Conservation (phyloP, 2,797 vertebrate species). For the Orientallactaga sibirica region DNA sequence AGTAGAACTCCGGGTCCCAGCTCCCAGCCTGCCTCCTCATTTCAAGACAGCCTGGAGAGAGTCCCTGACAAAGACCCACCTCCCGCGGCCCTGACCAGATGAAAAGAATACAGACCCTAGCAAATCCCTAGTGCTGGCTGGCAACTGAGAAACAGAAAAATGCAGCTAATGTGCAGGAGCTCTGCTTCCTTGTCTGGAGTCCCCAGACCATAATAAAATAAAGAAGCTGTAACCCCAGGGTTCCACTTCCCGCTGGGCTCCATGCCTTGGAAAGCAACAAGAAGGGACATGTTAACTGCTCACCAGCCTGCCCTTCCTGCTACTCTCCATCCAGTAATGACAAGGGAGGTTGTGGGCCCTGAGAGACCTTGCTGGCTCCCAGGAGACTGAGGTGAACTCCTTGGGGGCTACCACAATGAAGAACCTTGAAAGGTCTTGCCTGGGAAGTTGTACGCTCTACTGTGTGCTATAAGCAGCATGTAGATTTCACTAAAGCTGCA, state of each 20-base stretch:
- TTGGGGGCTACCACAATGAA: not conserved
- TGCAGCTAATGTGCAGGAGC: slow-evolving; percentile 54
- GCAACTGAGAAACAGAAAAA: slow-evolving; percentile 47
- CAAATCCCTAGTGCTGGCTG: not conserved
- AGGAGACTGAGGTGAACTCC: slow-evolving; percentile 49
- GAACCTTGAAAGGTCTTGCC: not conserved
- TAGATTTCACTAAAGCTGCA: not conserved
- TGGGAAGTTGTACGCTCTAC: slow-evolving; percentile 5
- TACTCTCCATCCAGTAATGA: slow-evolving; percentile 53
- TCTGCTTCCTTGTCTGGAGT: slow-evolving; percentile 53
- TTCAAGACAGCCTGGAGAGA: slow-evolving; percentile 50
- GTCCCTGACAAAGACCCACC: not conserved
- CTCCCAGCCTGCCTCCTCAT: slow-evolving; percentile 10
- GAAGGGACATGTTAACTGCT: slow-evolving; percentile 60
- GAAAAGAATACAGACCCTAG: slow-evolving; percentile 34
- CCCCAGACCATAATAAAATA: slow-evolving; percentile 53
- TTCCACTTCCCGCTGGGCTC: slow-evolving; percentile 63
- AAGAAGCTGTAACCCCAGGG: slow-evolving; percentile 40
- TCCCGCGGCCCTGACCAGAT: slow-evolving; percentile 59
- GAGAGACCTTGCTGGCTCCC: slow-evolving; percentile 21
- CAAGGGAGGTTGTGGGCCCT: not conserved
- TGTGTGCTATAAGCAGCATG: slow-evolving; percentile 22
- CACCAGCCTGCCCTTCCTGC: slow-evolving; percentile 13
- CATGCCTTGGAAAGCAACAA: slow-evolving; percentile 59
- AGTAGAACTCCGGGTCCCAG: not conserved